Percentiles rank a stretch among this genome's conserved stretches.
These are phyloP conservation scores for Trichogramma dendrolimi DNA, from an alignment of 2,888 invertebrate species.

Conservation along the genomic window DNA sequence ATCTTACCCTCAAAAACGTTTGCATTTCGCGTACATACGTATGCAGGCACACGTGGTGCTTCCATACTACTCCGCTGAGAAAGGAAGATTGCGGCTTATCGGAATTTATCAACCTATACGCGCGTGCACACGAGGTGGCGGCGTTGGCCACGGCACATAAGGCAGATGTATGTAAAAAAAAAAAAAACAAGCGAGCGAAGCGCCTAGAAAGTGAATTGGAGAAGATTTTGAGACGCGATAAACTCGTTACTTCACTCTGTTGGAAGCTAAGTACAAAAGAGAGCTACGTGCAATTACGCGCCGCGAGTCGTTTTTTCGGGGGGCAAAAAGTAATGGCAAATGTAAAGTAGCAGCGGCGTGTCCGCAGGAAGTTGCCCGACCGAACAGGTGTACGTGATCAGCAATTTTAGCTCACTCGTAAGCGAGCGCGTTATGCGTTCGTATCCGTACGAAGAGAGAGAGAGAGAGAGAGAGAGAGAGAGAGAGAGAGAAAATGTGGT, in stretches of 20 bases:
- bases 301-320: too few relatives aligned
- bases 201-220: too few relatives aligned
- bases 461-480: slow-evolving; percentile 1
- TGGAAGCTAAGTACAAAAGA: too few relatives aligned
- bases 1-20: slow-evolving; percentile 9
- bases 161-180: not conserved
- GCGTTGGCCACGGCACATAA: not conserved
- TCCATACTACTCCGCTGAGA: too few relatives aligned
- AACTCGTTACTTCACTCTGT: too few relatives aligned
- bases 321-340: not conserved
- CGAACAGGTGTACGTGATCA: too few relatives aligned
- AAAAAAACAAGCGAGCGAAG: too few relatives aligned
- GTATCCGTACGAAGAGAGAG: not conserved
- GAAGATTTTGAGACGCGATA: too few relatives aligned
- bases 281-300: too few relatives aligned
- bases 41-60: too few relatives aligned
- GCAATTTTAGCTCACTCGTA: too few relatives aligned
- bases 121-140: not conserved
- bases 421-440: too few relatives aligned
- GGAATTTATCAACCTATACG: slow-evolving; percentile 45
- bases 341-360: not conserved
- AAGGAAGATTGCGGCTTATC: slow-evolving; percentile 36
- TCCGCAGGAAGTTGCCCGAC: not conserved
- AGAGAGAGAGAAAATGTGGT: not conserved
- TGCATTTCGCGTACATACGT: slow-evolving; percentile 4